These are phyloP conservation scores for Rhinoderma darwinii DNA, from an alignment of 2,113 vertebrate genomes.

Conservation along the genomic window DNA sequence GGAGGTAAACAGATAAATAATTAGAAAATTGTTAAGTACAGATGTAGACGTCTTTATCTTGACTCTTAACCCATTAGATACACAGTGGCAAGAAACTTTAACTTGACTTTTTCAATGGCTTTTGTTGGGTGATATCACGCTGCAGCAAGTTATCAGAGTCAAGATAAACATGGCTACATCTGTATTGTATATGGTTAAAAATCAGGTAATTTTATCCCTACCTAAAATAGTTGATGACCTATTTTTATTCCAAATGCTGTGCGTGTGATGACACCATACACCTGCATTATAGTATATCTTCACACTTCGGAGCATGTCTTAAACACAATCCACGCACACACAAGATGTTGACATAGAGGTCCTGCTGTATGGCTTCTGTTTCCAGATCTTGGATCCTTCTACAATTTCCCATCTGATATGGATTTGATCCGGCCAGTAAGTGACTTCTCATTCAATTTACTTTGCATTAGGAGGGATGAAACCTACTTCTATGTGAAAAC, in stretches of 20 bases:
- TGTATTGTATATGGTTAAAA: background rate
- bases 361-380: constrained; percentile 18
- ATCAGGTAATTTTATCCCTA: background rate
- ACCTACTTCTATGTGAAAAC: constrained; percentile 37
- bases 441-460: constrained; percentile 51
- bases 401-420: constrained; percentile 51
- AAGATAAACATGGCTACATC: too few species aligned
- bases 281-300: background rate
- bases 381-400: constrained; percentile 14
- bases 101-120: too few species aligned
- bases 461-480: constrained; percentile 53
- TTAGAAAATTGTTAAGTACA: too few species aligned
- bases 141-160: too few species aligned
- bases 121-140: too few species aligned
- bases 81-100: too few species aligned
- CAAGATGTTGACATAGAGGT: background rate
- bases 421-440: constrained; percentile 50
- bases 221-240: background rate
- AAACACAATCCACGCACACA: background rate
- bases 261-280: background rate
- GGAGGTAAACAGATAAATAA: too few species aligned
- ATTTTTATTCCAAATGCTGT: background rate
- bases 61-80: too few species aligned
- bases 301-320: background rate
- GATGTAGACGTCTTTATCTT: too few species aligned